Percentiles rank a stretch among this genome's conserved stretches.
Evolutionary conservation across 2,113 vertebrate genomes (phyloP).

Genomic region (Myanophis thanlyinensis): DNA sequence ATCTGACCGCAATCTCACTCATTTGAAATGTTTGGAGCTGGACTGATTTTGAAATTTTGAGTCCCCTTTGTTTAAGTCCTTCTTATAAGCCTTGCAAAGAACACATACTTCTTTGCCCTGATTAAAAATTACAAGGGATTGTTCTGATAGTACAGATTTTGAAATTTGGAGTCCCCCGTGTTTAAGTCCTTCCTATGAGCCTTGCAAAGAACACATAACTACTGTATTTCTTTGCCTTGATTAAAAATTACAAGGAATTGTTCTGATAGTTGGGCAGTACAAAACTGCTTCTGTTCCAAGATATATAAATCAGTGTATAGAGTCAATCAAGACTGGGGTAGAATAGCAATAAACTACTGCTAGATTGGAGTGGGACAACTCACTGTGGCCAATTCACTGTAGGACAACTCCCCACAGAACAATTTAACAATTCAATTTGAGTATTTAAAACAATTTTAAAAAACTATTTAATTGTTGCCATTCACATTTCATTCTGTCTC

Average conservation of each 20-base stretch:
- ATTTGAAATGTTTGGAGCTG: background rate
- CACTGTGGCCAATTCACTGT: no score
- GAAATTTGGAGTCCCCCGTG: background rate
- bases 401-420: no score
- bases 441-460: no score
- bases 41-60: background rate
- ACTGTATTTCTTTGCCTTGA: background rate
- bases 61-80: no score
- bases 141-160: background rate
- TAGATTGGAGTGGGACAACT: background rate
- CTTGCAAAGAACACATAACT: background rate
- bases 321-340: background rate
- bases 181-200: no score
- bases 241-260: background rate
- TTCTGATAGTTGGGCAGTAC: background rate
- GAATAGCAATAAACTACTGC: conserved; percentile 25
- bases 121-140: background rate
- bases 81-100: background rate
- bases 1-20: background rate
- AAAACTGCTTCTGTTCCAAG: background rate
- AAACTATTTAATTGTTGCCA: no score
- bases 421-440: no score
- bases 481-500: no score
- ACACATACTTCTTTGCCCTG: background rate
- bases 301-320: background rate